Base-by-base conservation (phyloP, 2,113 vertebrate species). In the Mola mola region DNA sequence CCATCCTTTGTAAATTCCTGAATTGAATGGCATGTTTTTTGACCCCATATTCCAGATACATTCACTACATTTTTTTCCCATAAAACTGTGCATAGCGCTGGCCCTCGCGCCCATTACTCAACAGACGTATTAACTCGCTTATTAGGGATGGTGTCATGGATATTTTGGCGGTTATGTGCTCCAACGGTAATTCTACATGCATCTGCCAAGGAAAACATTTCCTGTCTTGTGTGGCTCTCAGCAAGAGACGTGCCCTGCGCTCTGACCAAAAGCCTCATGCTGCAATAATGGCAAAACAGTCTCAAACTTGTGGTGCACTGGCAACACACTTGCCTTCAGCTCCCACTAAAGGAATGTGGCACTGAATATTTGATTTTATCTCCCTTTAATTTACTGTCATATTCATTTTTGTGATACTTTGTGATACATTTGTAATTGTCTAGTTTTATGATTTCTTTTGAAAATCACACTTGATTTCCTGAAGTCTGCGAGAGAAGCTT, bases 201-300 rank as follows among this genome's bases (percentile, higher is more conserved):
- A 83, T 87, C 84, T 87, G 90, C 90, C 89, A 88, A 87, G 79
- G 75, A 84, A 90, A 90, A 90, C 83, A 90, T 88, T 84, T 88
- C 87, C 83, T 85, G 81, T 74, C 84, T 85, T 83, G 68, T 75
- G 75, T 38, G 64, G 62, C 67, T 82, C 82, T 78, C 69, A 42
- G 83, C 62, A 24, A 59, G 77, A 57, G 61, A 79, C 49, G 28
- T 81, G 85, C 70, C 79, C 71, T 33, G 75, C 66, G 74, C 59
- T 75, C 63, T 63, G 68, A 72, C 58, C 38, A 12, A 17, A 78
- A 72, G 74, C 60, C 65, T 69, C 75, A 44, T 61, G 76, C 72
- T 63, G 80, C 57, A 77, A 62, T 72, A 66, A 75, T 78, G 79
- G 75, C 68, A 36, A 71, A 83, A 82, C 65, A 65, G 69, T 67